Evolutionary conservation across 2,797 vertebrate genomes (phyloP).

Genomic region (Enteromius unitaeniatus): DNA sequence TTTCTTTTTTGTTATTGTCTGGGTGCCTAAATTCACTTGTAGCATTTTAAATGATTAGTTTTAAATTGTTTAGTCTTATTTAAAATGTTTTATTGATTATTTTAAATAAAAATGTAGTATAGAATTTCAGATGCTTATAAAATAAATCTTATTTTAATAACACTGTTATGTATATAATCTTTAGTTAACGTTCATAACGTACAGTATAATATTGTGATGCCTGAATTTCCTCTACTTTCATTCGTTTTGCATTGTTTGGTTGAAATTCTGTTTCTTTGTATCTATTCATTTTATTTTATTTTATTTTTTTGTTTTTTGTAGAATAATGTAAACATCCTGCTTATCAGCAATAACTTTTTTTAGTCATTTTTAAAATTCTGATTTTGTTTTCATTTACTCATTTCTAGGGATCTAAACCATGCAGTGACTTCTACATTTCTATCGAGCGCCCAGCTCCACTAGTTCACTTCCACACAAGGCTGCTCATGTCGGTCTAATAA

Average conservation of each 20-base stretch:
- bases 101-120: neutral
- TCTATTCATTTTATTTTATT: neutral
- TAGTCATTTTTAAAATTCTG: neutral
- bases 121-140: neutral
- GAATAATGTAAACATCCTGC: neutral
- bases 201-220: neutral
- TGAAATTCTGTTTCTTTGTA: neutral
- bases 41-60: too few relatives aligned
- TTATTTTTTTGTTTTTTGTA: neutral
- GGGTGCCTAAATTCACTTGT: neutral
- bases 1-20: neutral
- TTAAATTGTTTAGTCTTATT: neutral
- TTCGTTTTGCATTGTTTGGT: neutral
- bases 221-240: neutral
- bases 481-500: neutral
- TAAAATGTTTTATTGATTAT: neutral
- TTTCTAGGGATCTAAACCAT: neutral
- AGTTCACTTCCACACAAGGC: slow-evolving; percentile 1
- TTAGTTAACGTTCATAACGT: neutral
- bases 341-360: neutral
- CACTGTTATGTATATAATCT: neutral
- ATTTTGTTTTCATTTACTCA: too few relatives aligned
- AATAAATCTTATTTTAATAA: neutral
- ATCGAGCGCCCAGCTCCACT: neutral
- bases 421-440: neutral